Evolutionary conservation across 2,797 vertebrate genomes (phyloP).

Genomic region (Margarornis squamiger): DNA sequence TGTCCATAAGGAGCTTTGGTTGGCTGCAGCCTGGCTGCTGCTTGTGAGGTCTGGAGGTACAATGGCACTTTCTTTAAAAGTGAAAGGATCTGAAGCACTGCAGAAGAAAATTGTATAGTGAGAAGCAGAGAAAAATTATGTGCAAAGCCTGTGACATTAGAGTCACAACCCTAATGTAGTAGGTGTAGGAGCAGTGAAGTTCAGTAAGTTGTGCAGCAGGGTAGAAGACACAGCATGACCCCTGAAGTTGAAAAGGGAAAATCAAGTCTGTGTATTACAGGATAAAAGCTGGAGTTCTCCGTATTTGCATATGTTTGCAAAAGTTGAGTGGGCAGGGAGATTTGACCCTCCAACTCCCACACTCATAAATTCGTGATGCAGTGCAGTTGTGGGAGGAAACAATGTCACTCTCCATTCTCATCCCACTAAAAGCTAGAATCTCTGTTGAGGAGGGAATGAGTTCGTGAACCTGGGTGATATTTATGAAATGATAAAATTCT

Average conservation of each 20-base stretch:
- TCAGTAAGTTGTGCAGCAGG: background rate
- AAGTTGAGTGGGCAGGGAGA: background rate
- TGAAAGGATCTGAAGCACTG: slow-evolving; percentile 28
- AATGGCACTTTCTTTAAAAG: slow-evolving; percentile 47
- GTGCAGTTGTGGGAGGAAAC: background rate
- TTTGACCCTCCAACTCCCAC: background rate
- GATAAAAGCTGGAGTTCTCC: slow-evolving; percentile 10
- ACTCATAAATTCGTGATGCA: background rate
- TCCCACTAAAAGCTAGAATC: background rate
- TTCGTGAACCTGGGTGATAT: background rate
- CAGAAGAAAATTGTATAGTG: background rate
- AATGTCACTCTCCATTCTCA: background rate
- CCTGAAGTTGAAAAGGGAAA: background rate
- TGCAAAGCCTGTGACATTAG: background rate
- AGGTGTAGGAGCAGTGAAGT: background rate
- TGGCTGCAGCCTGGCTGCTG: slow-evolving; percentile 57
- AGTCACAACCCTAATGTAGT: background rate
- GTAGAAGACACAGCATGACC: background rate
- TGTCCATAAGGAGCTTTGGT: slow-evolving; percentile 51
- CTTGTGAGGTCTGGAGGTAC: slow-evolving; percentile 56
- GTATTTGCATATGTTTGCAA: background rate
- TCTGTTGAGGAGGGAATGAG: background rate
- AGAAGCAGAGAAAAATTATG: background rate
- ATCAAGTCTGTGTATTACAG: background rate
- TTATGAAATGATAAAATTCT: background rate